Base-by-base conservation (phyloP, 2,797 vertebrate species). In the Lindbergichthys nudifrons region DNA sequence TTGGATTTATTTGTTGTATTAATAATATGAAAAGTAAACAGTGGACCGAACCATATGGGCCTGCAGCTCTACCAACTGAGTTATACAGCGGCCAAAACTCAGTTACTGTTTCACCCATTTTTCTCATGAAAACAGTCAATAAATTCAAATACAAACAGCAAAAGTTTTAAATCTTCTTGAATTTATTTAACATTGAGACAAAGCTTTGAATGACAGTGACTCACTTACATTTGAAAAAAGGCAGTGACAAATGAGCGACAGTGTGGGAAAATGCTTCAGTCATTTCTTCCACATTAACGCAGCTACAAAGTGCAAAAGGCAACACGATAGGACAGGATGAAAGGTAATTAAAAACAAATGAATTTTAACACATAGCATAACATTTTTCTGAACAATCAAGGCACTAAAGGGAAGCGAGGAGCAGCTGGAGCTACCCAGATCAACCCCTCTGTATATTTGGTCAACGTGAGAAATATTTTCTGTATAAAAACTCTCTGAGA, bases 271-370 rank as follows among this genome's bases (percentile, higher is more conserved):
- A 46, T 14, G 39, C 42, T 46, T n/a, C 2, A 43, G 39, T 59
- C 21, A 11, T 48, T 36, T 12, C 32, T 39, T 51, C 61, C 47
- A 61, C 16, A n/a, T 26, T 13, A 16, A 70, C n/a, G 10, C 47
- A 57, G 75, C 52, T 18, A 68, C 65, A 81, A 81, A 81, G 81
- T 87, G 82, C 82, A 86, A 81, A 80, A 83, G 60, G 70, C 70
- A 60, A 68, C 75, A 6, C 0, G n/a, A 76, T 30, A 4, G 12
- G 39, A 73, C 10, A 43, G 19, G 50, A n/a, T 0, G n/a, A 36
- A 16, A 57, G 23, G 48, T 10, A n/a, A 14, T 1, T 14, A 15
- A 16, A 12, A 67, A 36, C 3, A 47, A 41, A 46, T 46, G 59
- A 51, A 13, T 41, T 72, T 63, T 12, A 23, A 78, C 42, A 43